Percentiles rank a stretch among this genome's conserved stretches.
phyloP scores from a whole-genome alignment of 2,113 vertebrate genomes.

The Kobus ellipsiprymnus region DNA sequence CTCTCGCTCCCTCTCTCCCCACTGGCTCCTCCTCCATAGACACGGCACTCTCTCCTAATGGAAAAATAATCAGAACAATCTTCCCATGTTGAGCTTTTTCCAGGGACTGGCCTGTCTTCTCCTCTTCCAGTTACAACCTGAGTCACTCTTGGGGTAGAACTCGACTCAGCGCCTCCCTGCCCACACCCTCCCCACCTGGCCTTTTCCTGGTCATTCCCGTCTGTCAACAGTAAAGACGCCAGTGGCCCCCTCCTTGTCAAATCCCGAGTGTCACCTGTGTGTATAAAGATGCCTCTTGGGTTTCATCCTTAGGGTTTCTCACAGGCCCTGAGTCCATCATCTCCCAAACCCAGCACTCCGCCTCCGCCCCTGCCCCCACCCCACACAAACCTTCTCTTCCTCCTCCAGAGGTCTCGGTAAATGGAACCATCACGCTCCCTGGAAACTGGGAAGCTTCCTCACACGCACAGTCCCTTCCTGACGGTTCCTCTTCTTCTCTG shows the following conservation, averaged over 20 bases:
- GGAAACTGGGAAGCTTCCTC: neutral
- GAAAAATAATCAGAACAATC: neutral
- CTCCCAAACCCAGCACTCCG: neutral
- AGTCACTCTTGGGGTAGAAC: neutral
- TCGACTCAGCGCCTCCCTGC: neutral
- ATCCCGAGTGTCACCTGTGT: neutral
- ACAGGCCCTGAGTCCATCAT: neutral
- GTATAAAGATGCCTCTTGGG: neutral
- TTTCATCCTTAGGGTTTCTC: neutral
- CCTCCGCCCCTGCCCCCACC: neutral
- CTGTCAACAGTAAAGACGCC: fast-evolving
- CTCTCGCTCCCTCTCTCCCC: neutral
- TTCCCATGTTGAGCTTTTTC: neutral
- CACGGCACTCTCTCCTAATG: neutral
- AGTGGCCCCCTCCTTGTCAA: neutral
- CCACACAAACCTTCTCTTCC: neutral
- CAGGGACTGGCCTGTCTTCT: neutral
- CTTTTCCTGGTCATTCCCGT: neutral
- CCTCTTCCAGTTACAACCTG: neutral
- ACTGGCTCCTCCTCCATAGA: neutral
- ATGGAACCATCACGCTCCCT: neutral
- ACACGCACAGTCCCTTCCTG: neutral
- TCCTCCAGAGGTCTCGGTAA: neutral
- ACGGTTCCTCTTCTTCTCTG: neutral
- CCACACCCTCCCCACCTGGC: fast-evolving